These are phyloP conservation scores for Penelope pileata DNA, from an alignment of 2,113 vertebrate genomes.

Conservation along the genomic window DNA sequence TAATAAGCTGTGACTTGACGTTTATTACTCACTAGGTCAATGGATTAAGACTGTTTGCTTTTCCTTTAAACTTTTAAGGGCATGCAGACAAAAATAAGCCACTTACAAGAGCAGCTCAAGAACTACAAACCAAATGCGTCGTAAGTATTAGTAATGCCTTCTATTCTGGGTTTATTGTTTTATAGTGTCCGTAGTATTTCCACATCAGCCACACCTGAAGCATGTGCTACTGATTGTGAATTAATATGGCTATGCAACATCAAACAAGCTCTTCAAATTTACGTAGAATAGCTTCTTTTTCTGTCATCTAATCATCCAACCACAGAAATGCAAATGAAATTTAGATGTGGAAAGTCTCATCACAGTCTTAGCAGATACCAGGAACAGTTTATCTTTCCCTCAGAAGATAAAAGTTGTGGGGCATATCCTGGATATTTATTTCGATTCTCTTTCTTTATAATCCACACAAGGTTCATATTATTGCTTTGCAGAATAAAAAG, in stretches of 20 bases:
- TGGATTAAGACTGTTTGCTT: not conserved
- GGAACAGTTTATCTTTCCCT: not conserved
- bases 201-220: not conserved
- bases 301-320: not conserved
- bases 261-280: not conserved
- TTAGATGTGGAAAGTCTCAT: not conserved
- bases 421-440: not conserved
- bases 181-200: not conserved
- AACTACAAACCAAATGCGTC: not conserved
- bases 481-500: not conserved
- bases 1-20: not conserved
- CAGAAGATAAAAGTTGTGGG: not conserved
- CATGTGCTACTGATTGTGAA: not conserved
- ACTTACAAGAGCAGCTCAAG: not conserved
- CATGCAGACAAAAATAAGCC: conserved; percentile 7
- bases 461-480: not conserved
- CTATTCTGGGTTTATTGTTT: not conserved
- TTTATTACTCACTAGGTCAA: not conserved
- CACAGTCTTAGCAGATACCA: not conserved
- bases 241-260: rapidly evolving
- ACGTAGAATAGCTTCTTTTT: not conserved
- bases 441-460: not conserved
- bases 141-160: conserved; percentile 36
- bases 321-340: not conserved
- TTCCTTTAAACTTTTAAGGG: conserved; percentile 42